A percentile compares a stretch with the other conserved stretches of the same genome.
Conservation (phyloP, 2,888 invertebrate species). For the Hoplodrina ambigua region DNA sequence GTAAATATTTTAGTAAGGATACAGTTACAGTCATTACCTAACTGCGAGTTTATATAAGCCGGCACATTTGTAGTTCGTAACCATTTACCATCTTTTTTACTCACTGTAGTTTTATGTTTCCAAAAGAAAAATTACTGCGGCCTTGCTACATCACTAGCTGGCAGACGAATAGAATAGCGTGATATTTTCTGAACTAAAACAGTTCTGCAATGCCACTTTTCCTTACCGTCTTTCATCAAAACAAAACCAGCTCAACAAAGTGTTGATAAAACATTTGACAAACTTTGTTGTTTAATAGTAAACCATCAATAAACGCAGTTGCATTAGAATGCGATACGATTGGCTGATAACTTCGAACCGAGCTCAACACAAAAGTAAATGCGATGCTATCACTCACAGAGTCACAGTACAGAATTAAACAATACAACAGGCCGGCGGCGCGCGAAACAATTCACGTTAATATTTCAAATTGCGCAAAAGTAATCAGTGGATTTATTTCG, state of each 20-base stretch:
- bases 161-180: constrained; percentile 12
- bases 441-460: constrained; percentile 76
- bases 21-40: constrained; percentile 62
- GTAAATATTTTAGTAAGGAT: constrained; percentile 66
- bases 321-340: constrained; percentile 60
- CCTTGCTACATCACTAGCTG: constrained; percentile 14
- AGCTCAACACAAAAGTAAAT: constrained; percentile 58
- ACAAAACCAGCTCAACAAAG: constrained; percentile 38
- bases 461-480: constrained; percentile 80
- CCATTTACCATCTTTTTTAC: constrained; percentile 44
- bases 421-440: constrained; percentile 57
- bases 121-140: constrained; percentile 16
- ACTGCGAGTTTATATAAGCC: constrained; percentile 55
- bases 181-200: constrained; percentile 11
- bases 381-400: constrained; percentile 59
- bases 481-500: constrained; percentile 68
- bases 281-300: constrained; percentile 40
- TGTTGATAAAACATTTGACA: constrained; percentile 35
- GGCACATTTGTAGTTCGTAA: constrained; percentile 59
- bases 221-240: not conserved
- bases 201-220: constrained; percentile 3
- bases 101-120: constrained; percentile 23
- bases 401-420: constrained; percentile 63
- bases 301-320: constrained; percentile 55
- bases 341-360: constrained; percentile 57